Percentiles rank a stretch among this genome's conserved stretches.
These are phyloP conservation scores for Zosterops japonicus DNA, from an alignment of 2,113 vertebrate genomes.

Conservation along the genomic window DNA sequence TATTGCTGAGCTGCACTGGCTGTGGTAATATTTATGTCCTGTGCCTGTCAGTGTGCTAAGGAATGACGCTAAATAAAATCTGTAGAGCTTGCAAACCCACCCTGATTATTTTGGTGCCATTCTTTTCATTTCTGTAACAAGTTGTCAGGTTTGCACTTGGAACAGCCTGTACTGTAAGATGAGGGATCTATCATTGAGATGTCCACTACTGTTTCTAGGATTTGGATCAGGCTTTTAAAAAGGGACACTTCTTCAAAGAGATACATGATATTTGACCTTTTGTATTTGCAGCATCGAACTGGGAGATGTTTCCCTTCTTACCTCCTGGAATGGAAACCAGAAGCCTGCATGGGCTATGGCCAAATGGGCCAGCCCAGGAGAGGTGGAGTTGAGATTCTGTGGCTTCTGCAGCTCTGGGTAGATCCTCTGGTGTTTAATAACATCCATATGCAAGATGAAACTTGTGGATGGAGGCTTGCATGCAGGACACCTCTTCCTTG, in stretches of 20 bases:
- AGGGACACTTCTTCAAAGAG: neutral
- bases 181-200: rapidly evolving
- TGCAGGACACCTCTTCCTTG: neutral
- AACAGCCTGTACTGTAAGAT: neutral
- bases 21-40: neutral
- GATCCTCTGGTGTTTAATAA: neutral
- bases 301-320: neutral
- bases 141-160: neutral
- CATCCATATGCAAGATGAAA: neutral
- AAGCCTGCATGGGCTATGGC: neutral
- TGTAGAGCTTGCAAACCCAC: neutral
- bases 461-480: rapidly evolving
- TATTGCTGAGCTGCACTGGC: neutral
- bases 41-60: neutral
- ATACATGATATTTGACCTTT: neutral
- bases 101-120: neutral
- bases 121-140: neutral
- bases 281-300: neutral
- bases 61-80: neutral
- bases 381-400: neutral
- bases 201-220: neutral
- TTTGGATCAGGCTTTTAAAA: neutral
- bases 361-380: neutral
- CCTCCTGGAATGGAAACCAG: neutral
- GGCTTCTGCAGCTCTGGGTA: neutral